Percentiles rank a stretch among this genome's conserved stretches.
Conservation (phyloP, 2,797 vertebrate species). For the Cossypha heuglini region DNA sequence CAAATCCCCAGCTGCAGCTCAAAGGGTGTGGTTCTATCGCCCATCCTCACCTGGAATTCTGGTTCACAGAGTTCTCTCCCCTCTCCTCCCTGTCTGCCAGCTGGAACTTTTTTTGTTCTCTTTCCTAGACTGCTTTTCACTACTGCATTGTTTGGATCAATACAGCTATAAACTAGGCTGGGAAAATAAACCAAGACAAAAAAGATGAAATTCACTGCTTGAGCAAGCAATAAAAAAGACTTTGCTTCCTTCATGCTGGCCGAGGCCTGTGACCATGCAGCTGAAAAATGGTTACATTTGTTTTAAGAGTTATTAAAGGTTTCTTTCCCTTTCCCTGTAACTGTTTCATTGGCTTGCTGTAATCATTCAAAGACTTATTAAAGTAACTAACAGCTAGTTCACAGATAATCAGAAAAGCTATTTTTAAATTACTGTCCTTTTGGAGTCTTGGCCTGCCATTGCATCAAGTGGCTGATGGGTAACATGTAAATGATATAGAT, state of each 20-base stretch:
- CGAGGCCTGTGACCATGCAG: background rate
- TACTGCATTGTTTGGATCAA: background rate
- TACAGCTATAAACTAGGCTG: background rate
- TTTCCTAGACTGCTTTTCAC: background rate
- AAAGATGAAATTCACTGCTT: background rate
- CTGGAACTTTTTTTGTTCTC: background rate
- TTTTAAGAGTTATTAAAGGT: background rate
- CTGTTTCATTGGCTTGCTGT: background rate
- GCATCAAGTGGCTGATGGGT: background rate
- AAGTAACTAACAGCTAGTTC: background rate
- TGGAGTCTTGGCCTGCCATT: background rate
- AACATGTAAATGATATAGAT: background rate
- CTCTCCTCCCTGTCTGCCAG: background rate
- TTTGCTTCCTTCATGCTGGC: background rate
- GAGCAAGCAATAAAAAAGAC: background rate
- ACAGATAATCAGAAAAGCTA: background rate
- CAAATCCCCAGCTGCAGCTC: background rate
- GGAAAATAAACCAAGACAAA: background rate
- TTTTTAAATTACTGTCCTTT: background rate
- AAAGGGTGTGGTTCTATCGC: background rate
- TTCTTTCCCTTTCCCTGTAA: background rate
- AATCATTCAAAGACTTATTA: background rate
- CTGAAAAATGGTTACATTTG: background rate
- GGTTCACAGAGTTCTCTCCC: background rate
- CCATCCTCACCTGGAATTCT: background rate